Evolutionary conservation across 2,888 invertebrate species (phyloP).

Genomic region (Trichogramma dendrolimi): DNA sequence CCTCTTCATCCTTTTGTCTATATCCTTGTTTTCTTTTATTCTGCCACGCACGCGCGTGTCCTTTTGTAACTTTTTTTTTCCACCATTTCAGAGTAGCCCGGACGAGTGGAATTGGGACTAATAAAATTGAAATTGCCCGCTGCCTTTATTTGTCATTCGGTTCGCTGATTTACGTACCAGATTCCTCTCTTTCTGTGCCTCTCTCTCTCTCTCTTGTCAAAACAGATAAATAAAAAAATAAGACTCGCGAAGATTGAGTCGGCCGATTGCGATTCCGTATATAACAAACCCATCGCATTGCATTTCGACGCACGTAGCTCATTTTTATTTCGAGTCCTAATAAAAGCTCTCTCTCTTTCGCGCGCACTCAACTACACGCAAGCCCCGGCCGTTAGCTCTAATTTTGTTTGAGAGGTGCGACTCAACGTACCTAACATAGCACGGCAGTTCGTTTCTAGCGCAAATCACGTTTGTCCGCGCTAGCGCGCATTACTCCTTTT

Average conservation of each 20-base stretch:
- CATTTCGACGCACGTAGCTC: slow-evolving; percentile 41
- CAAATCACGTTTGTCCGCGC: slow-evolving; percentile 28
- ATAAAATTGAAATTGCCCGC: too few relatives aligned
- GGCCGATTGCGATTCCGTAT: too few relatives aligned
- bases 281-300: slow-evolving; percentile 1
- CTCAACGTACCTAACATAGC: background rate
- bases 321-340: slow-evolving; percentile 42
- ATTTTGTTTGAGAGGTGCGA: slow-evolving; percentile 32
- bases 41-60: too few relatives aligned
- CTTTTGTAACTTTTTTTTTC: too few relatives aligned
- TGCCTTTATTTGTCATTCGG: too few relatives aligned
- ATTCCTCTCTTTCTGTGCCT: background rate
- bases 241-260: too few relatives aligned
- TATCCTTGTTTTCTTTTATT: too few relatives aligned
- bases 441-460: slow-evolving; percentile 4
- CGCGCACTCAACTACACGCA: too few relatives aligned
- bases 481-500: background rate
- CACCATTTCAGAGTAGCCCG: too few relatives aligned
- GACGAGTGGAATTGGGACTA: too few relatives aligned
- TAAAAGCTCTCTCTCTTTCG: slow-evolving; percentile 31
- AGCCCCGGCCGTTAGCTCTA: slow-evolving; percentile 31
- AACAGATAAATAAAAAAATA: background rate
- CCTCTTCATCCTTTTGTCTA: background rate
- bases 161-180: too few relatives aligned
- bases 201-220: slow-evolving; percentile 8